Percentiles rank a stretch among this genome's conserved stretches.
Evolutionary conservation across 2,797 vertebrate genomes (phyloP).

Genomic region (Rhynchonycteris naso): DNA sequence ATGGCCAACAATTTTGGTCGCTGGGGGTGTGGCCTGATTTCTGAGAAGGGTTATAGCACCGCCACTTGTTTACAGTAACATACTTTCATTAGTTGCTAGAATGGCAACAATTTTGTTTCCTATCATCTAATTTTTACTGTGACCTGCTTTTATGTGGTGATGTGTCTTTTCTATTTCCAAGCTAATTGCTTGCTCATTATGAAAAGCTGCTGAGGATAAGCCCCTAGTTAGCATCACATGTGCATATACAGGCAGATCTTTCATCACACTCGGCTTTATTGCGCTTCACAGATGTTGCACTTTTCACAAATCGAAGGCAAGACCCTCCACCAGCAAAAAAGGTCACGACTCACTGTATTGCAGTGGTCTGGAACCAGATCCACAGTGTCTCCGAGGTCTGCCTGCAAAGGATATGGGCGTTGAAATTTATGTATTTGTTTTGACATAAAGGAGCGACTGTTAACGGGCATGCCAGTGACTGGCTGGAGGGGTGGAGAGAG

Average conservation of each 20-base stretch:
- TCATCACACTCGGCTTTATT: background rate
- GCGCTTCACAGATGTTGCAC: background rate
- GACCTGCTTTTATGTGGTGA: slow-evolving; percentile 19
- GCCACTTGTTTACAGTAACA: slow-evolving; percentile 66
- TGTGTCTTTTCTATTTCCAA: slow-evolving; percentile 27
- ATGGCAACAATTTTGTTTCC: slow-evolving; percentile 76
- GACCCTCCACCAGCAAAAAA: background rate
- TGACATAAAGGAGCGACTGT: background rate
- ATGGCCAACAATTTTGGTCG: slow-evolving; percentile 32
- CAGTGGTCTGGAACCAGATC: background rate
- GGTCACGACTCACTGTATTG: background rate
- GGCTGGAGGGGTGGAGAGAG: background rate
- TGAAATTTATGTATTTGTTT: slow-evolving; percentile 64
- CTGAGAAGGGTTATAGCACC: slow-evolving; percentile 75
- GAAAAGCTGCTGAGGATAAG: slow-evolving; percentile 20
- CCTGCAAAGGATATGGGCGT: background rate
- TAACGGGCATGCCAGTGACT: background rate
- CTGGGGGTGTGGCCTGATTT: slow-evolving; percentile 80
- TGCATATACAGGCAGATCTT: background rate
- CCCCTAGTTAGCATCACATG: background rate
- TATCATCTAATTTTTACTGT: slow-evolving; percentile 34
- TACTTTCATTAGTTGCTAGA: slow-evolving; percentile 71
- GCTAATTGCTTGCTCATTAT: slow-evolving; percentile 6
- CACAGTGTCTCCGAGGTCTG: background rate
- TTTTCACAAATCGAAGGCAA: background rate